phyloP scores from a whole-genome alignment of 2,888 invertebrate species.

The Palloptera scutellata region DNA sequence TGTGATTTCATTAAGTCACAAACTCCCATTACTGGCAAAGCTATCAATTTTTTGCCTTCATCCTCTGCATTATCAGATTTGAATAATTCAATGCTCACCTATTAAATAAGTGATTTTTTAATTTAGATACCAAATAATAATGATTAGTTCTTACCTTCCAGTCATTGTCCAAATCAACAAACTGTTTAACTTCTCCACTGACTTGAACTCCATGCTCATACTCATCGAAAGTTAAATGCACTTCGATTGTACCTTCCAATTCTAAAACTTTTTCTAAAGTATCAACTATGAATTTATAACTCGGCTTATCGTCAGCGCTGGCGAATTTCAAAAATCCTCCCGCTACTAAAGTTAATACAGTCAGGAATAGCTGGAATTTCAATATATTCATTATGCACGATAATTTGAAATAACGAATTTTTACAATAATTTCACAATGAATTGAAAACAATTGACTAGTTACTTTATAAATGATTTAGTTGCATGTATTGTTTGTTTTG shows the following conservation, averaged over 20 bases:
- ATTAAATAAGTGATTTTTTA: conserved; percentile 66
- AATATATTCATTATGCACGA: conserved; percentile 7
- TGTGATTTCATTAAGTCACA: conserved; percentile 44
- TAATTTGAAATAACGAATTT: neutral
- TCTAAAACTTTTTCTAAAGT: conserved; percentile 33
- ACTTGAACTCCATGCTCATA: conserved; percentile 38
- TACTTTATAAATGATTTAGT: neutral
- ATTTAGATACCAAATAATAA: neutral
- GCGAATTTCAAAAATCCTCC: neutral
- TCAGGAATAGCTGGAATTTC: neutral
- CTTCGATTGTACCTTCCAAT: conserved; percentile 28
- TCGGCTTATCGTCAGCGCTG: conserved; percentile 11
- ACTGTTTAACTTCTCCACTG: conserved; percentile 45
- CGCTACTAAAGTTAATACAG: neutral
- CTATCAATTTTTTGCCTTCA: conserved; percentile 29
- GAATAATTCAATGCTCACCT: conserved; percentile 40
- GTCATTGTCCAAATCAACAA: conserved; percentile 44
- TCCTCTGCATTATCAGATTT: conserved; percentile 27
- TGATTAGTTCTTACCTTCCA: conserved; percentile 45
- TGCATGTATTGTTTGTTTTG: too few species aligned
- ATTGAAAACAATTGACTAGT: neutral
- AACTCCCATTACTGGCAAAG: conserved; percentile 37
- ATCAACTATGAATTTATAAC: conserved; percentile 33
- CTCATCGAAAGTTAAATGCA: conserved; percentile 39
- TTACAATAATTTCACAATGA: neutral